These are phyloP conservation scores for Rhynchomys soricoides DNA, from an alignment of 2,113 vertebrate genomes.

Conservation along the genomic window DNA sequence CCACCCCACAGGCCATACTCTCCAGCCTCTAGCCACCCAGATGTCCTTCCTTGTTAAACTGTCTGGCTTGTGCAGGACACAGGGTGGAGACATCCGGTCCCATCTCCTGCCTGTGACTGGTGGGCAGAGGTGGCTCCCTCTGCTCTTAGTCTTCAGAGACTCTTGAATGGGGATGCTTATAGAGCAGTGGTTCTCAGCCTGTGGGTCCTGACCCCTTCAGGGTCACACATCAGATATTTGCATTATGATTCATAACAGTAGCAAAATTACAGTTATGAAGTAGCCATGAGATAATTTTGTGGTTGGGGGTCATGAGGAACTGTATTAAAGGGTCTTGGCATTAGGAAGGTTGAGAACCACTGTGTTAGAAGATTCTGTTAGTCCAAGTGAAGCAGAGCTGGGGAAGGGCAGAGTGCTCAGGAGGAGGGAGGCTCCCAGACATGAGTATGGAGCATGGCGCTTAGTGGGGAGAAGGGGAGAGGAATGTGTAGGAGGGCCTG, in stretches of 20 bases:
- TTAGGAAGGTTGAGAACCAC: background rate
- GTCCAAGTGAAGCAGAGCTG: accelerated
- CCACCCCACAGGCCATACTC: background rate
- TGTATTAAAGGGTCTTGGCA: accelerated
- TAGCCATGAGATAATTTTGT: background rate
- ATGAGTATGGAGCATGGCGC: background rate
- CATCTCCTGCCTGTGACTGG: background rate
- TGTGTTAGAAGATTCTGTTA: background rate
- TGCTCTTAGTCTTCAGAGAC: background rate
- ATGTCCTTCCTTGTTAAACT: background rate
- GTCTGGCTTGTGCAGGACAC: background rate
- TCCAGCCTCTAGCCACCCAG: background rate
- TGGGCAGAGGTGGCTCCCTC: background rate
- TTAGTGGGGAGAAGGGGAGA: background rate
- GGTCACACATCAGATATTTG: background rate
- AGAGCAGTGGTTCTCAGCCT: background rate
- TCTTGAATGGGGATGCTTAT: background rate
- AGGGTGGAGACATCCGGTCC: background rate
- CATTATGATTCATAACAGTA: background rate
- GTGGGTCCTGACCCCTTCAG: background rate
- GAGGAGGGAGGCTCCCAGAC: background rate
- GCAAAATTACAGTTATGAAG: background rate
- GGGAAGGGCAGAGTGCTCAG: background rate
- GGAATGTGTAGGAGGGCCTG: background rate
- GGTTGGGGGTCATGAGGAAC: background rate